Evolutionary conservation across 2,888 invertebrate species (phyloP).

Genomic region (Exocentrus adspersus): DNA sequence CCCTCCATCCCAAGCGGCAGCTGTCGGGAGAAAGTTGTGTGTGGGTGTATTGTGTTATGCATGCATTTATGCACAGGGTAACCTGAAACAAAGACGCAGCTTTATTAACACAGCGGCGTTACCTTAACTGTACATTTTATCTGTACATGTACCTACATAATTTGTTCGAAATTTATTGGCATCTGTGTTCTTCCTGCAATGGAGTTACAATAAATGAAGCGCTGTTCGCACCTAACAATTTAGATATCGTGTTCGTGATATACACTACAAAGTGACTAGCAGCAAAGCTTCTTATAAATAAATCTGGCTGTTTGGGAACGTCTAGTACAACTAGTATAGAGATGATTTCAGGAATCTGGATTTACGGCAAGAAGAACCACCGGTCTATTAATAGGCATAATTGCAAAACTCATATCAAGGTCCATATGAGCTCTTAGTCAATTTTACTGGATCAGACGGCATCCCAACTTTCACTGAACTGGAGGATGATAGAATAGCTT

Average conservation of each 20-base stretch:
- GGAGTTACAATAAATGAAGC: not conserved
- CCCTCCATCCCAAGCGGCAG: slow-evolving; percentile 38
- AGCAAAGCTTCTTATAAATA: no score
- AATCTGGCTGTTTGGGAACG: no score
- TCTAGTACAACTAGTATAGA: no score
- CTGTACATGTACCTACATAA: slow-evolving; percentile 1
- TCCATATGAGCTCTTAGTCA: no score
- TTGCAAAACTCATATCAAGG: no score
- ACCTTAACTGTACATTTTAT: slow-evolving; percentile 11
- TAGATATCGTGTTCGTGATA: not conserved
- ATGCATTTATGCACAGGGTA: slow-evolving; percentile 22
- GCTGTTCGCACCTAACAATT: not conserved
- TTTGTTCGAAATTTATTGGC: slow-evolving; percentile 7
- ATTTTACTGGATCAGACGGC: no score
- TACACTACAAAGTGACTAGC: no score
- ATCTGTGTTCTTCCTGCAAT: slow-evolving; percentile 1
- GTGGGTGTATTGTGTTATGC: slow-evolving; percentile 31
- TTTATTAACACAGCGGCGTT: slow-evolving; percentile 8
- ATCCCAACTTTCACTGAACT: no score
- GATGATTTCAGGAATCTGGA: no score
- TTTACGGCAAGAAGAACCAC: no score
- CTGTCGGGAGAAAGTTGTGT: slow-evolving; percentile 50
- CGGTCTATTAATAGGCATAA: no score
- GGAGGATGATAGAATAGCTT: no score
- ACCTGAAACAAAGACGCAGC: slow-evolving; percentile 8